These are phyloP conservation scores for Rhopalosiphum maidis DNA, from an alignment of 1,140 invertebrate genomes.

Conservation along the genomic window DNA sequence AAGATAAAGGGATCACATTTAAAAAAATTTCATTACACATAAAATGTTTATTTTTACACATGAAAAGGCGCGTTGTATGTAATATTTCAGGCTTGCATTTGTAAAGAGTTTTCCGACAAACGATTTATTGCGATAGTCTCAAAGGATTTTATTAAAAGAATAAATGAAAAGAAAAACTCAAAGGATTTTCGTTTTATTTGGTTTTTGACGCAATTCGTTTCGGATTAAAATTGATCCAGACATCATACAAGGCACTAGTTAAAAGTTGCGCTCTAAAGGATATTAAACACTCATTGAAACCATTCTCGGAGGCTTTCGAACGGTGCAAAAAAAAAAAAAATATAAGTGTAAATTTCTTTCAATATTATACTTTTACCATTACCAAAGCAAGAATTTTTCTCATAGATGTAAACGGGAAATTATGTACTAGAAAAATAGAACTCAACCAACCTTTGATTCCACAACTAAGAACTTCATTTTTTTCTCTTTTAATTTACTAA, in stretches of 20 bases:
- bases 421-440: not conserved
- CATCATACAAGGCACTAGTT: constrained; percentile 13
- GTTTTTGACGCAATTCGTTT: constrained; percentile 21
- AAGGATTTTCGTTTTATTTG: constrained; percentile 25
- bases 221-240: constrained; percentile 32
- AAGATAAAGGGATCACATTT: not conserved
- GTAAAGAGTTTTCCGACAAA: constrained; percentile 2
- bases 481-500: not conserved
- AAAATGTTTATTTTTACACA: constrained; percentile 39
- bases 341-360: constrained; percentile 5
- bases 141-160: constrained; percentile 34
- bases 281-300: constrained; percentile 28
- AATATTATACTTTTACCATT: not conserved
- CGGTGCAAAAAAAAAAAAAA: not conserved
- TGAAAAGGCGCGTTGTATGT: not conserved
- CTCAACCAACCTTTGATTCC: not conserved
- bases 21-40: constrained; percentile 4
- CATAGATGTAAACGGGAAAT: not conserved
- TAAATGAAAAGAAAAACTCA: constrained; percentile 27
- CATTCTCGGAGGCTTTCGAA: not conserved
- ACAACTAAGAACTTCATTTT: not conserved
- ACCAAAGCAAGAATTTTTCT: not conserved
- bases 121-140: constrained; percentile 18
- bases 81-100: constrained; percentile 11
- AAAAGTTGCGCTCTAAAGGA: constrained; percentile 6